Conservation (phyloP, 23 tunicate genomes). For the Halocynthia aurantium region DNA sequence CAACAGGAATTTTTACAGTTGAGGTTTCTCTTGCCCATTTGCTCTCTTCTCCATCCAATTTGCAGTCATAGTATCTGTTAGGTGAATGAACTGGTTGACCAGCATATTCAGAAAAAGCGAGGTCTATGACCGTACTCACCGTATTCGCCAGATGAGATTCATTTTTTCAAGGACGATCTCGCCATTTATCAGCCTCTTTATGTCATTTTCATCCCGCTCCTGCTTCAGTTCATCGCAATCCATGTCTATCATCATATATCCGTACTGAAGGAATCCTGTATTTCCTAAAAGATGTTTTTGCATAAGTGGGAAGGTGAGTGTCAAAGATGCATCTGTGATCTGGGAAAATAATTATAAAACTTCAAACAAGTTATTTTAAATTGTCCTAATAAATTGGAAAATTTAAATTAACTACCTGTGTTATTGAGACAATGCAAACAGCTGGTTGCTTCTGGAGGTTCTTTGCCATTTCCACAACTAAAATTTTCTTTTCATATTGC, state of each 20-base stretch:
- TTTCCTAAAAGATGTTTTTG: background rate
- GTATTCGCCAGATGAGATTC: slow-evolving; percentile 7
- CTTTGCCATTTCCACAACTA: background rate
- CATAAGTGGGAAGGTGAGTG: background rate
- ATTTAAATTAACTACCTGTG: background rate
- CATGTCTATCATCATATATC: slow-evolving; percentile 13
- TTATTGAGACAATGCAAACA: background rate
- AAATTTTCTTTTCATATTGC: background rate
- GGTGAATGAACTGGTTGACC: no score
- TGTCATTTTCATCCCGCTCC: background rate
- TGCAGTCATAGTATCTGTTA: no score
- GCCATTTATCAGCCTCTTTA: background rate
- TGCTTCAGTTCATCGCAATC: slow-evolving; percentile 5
- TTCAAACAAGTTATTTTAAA: background rate
- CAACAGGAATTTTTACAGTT: no score
- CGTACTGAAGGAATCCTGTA: background rate
- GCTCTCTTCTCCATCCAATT: no score
- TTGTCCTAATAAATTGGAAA: background rate
- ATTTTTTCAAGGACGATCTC: slow-evolving; percentile 7
- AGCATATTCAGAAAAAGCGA: no score
- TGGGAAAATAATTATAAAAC: background rate
- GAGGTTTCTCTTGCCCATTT: no score
- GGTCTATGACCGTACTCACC: background rate
- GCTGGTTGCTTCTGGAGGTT: background rate
- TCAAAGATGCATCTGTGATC: slow-evolving; percentile 14